Base-by-base conservation (phyloP, 2,888 invertebrate genomes). In the Carpatolechia fugitivella region DNA sequence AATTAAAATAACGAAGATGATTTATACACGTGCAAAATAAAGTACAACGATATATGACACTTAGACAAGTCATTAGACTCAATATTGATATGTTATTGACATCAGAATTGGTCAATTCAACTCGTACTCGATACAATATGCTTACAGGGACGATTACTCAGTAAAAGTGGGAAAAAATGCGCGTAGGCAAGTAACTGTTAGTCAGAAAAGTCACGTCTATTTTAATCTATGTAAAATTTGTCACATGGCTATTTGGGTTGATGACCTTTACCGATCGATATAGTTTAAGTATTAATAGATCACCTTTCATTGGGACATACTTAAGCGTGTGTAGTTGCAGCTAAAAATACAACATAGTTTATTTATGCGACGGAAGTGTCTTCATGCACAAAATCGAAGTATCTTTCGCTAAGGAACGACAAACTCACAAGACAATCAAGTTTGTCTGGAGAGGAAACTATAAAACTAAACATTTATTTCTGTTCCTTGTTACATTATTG, bases 131-230 rank as follows among this genome's bases (percentile, higher is more conserved):
- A 24, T 24, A 24, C 24, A 24, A 24, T 24, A 24, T 24, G 24
- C 24, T 24, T 24, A 24, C 24, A 24, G 24, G 24, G 24, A 24
- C 24, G 24, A 65, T 80, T 82, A 80, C 72, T 83, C 82, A 82
- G 66, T 63, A 66, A 74, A 70, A 69, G 68, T 64, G 60, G 55
- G 54, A 67, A 78, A 75, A 77, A 72, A 72, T 71, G 61, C 65
- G 82, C 76, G 84, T 84, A 74, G 84, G 83, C 68, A 69, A 31
- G 8, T 49, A 46, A 72, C 73, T 64, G 74, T 82, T 80, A 82
- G 66, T 78, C 79, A 81, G 68, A 65, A 10, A n/a, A 11, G 51
- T 18, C 46, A 46, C 29, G 36, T 30, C 50, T 55, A 49, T 31
- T 44, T 38, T 13, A 38, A 33, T 55, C 33, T 48, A 38, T 29